These are phyloP conservation scores for Eptatretus atami DNA, from an alignment of 2,797 vertebrate genomes.

Conservation along the genomic window DNA sequence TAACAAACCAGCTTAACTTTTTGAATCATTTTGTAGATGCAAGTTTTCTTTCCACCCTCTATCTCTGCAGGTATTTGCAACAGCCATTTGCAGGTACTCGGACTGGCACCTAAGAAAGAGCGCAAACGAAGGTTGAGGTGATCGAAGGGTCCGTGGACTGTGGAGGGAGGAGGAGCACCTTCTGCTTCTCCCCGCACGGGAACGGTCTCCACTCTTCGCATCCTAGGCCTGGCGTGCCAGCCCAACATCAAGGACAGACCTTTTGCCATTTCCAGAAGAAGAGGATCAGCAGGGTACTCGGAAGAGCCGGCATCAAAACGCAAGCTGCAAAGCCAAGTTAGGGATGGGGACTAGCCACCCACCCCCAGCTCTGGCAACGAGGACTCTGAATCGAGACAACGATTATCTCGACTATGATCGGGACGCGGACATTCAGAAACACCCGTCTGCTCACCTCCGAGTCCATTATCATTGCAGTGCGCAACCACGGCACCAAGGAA, in stretches of 20 bases:
- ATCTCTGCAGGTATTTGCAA: conserved; percentile 66
- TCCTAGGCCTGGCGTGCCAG: not conserved
- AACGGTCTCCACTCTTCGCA: not conserved
- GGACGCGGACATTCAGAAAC: too few species aligned
- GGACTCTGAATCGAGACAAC: too few species aligned
- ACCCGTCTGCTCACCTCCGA: too few species aligned
- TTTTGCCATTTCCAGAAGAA: conserved; percentile 5
- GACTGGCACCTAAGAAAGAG: conserved; percentile 98
- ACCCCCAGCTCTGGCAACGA: too few species aligned
- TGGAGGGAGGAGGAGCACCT: not conserved
- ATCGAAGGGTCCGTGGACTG: conserved; percentile 39
- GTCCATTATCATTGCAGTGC: too few species aligned
- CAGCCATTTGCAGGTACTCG: conserved; percentile 94
- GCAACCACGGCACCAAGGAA: too few species aligned
- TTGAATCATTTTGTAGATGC: not conserved
- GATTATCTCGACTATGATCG: too few species aligned
- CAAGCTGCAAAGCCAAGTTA: not conserved
- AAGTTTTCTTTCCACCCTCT: conserved; percentile 6
- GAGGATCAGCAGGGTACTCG: not conserved
- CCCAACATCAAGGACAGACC: not conserved
- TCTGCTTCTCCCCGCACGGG: not conserved
- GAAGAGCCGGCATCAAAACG: not conserved
- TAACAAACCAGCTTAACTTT: too few species aligned
- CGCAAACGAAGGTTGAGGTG: conserved; percentile 87
- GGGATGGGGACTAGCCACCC: too few species aligned